Evolutionary conservation across 2,113 vertebrate species (phyloP).

Genomic region (Anser brachyrhynchus): DNA sequence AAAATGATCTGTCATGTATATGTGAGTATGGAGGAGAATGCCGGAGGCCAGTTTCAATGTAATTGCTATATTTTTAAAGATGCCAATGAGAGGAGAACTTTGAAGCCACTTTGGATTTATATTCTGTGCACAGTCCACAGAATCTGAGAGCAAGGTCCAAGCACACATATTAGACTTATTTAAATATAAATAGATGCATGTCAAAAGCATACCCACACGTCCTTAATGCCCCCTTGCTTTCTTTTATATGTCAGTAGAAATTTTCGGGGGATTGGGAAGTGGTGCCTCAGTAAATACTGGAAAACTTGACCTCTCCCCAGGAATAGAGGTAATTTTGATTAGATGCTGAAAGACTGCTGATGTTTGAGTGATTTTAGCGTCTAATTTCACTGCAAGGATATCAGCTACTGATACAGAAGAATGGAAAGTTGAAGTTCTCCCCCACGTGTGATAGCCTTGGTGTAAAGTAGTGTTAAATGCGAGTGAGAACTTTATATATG

Average conservation of each 20-base stretch:
- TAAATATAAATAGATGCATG: not conserved
- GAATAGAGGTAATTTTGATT: not conserved
- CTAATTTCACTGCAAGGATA: not conserved
- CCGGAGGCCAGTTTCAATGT: not conserved
- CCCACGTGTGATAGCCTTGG: not conserved
- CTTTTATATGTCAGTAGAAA: not conserved
- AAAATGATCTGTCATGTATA: not conserved
- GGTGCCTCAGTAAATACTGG: not conserved
- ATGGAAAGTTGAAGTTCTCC: not conserved
- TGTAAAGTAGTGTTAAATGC: not conserved
- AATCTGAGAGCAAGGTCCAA: not conserved
- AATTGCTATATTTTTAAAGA: not conserved
- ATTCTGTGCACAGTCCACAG: not conserved
- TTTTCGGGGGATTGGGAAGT: not conserved
- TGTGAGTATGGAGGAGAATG: not conserved
- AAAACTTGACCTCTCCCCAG: not conserved
- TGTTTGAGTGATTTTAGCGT: not conserved
- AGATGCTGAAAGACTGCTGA: not conserved
- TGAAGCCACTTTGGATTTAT: not conserved
- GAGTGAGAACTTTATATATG: not conserved
- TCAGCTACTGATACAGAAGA: not conserved
- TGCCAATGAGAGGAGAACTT: not conserved
- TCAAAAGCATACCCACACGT: not conserved
- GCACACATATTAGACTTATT: not conserved
- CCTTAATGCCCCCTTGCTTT: not conserved